Evolutionary conservation across 2,113 vertebrate species (phyloP), one percentile per base, ranked within the genome.

Genomic region (Psilopsiagon aymara): DNA sequence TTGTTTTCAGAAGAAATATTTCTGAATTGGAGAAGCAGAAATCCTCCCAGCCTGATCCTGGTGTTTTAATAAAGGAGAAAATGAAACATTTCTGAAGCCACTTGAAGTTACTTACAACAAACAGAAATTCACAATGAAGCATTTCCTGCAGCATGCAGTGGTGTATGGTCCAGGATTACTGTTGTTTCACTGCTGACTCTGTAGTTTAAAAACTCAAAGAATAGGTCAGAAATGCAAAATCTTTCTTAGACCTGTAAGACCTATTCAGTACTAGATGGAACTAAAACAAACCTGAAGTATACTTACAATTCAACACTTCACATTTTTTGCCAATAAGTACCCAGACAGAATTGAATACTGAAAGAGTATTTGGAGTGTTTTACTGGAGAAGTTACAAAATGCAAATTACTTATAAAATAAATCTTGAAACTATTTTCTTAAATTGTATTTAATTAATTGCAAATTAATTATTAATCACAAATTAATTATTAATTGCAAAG

Each of bases 131-230:
- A 66, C 75, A 69, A 20, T 12, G 57, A 86, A 90, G 71, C n/a
- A 70, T 85, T 84, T 90, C 66, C 78, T 92, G 91, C 39, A 53
- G 37, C 31, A 2, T 3, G 2, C 29, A 47, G 71, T 39, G 57
- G 62, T 2, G 11, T 6, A 6, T 0, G 0, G n/a, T 70, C 25
- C 25, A 88, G 7, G 16, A 53, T 64, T 76, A 39, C 68, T 74
- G 31, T 59, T 70, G 67, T 80, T 92, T 75, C 39, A 25, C 62
- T 55, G 28, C 28, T 87, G 52, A 28, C 16, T 4, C 15, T 63
- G 8, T 60, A 35, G 28, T 77, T 81, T 28, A 79, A 89, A 84
- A 82, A 44, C 31, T 51, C 20, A 52, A 75, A 75, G 7, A 68
- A 53, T 5, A 55, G 5, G 33, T 83, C 39, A 83, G 46, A 88